These are phyloP conservation scores for Meta bourneti DNA, from an alignment of 2,888 invertebrate genomes.

Conservation along the genomic window DNA sequence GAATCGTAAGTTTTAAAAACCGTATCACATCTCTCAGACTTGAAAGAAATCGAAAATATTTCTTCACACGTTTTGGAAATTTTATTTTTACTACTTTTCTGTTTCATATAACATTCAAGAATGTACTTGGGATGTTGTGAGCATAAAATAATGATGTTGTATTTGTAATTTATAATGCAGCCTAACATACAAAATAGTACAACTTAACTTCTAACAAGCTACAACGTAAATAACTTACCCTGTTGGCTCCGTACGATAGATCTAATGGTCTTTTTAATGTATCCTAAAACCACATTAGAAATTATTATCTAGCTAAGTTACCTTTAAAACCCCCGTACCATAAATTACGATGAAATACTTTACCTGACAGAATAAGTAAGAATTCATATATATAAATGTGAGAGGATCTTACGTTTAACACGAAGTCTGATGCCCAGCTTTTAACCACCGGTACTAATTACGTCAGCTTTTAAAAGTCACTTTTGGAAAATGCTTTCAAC, in stretches of 20 bases:
- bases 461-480: not conserved
- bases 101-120: too few species aligned
- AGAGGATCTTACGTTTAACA: not conserved
- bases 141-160: too few species aligned
- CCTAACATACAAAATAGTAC: too few species aligned
- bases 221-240: too few species aligned
- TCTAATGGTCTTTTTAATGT: too few species aligned
- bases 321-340: not conserved
- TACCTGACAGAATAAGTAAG: slow-evolving; percentile 34
- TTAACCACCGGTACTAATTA: not conserved
- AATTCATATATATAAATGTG: not conserved
- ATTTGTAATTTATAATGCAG: too few species aligned
- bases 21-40: not conserved
- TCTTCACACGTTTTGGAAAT: not conserved
- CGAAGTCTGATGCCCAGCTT: slow-evolving; percentile 34
- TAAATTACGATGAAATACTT: slow-evolving; percentile 37
- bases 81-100: too few species aligned
- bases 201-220: too few species aligned
- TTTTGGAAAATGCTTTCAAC: slow-evolving; percentile 37
- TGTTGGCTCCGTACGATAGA: too few species aligned
- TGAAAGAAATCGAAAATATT: not conserved
- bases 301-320: too few species aligned
- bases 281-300: too few species aligned
- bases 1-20: not conserved
- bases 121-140: too few species aligned